phyloP scores from a whole-genome alignment of 92 coral and sea anemone species.

The Ricordea florida region DNA sequence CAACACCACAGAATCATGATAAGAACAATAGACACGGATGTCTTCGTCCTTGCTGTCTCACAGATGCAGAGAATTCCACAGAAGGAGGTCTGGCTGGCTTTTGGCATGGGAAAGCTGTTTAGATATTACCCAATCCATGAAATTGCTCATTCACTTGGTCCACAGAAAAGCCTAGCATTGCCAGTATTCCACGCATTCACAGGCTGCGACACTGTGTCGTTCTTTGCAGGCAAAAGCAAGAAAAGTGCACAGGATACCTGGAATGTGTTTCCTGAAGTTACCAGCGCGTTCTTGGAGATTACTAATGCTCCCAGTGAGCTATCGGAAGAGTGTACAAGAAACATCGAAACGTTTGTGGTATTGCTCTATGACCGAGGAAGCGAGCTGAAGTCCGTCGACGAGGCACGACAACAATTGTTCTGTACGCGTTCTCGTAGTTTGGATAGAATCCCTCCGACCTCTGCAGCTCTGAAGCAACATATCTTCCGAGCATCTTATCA shows the following conservation, averaged over 20 bases:
- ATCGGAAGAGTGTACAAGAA: too few relatives aligned
- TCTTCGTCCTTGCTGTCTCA: constrained; percentile 39
- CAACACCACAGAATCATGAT: neutral
- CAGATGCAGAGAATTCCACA: constrained; percentile 20
- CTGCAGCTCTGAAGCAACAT: constrained; percentile 6
- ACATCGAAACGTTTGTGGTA: constrained; percentile 9
- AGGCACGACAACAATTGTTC: constrained; percentile 6
- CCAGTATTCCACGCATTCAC: neutral
- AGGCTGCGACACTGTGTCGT: neutral
- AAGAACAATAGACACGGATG: constrained; percentile 42
- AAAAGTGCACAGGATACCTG: neutral
- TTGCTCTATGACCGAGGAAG: neutral
- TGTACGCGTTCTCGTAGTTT: neutral
- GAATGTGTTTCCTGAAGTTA: constrained; percentile 3
- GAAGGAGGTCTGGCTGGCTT: constrained; percentile 44
- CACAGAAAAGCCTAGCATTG: neutral
- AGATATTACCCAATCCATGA: neutral
- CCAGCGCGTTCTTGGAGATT: neutral
- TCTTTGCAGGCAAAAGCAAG: neutral
- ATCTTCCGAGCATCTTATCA: neutral
- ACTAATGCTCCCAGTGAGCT: too few relatives aligned
- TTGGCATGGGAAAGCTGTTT: constrained; percentile 10
- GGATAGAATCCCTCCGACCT: neutral
- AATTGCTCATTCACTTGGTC: neutral
- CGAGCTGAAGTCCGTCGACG: neutral